Conservation (phyloP, 2,797 vertebrate species). For the Cirrhinus mrigala region DNA sequence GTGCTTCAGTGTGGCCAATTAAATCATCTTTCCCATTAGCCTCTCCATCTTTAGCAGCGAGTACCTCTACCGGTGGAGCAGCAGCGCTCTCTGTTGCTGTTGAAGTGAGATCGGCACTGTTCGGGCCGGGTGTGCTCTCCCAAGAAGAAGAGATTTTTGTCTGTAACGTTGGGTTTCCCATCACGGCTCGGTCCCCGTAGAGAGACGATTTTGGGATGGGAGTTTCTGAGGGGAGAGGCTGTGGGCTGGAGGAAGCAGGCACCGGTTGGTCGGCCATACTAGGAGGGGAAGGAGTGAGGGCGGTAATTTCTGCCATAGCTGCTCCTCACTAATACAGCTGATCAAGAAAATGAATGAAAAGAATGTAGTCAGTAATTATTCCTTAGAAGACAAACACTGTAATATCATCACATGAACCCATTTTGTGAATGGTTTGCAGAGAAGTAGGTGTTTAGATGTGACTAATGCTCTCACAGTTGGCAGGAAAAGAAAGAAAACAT, state of each 20-base stretch:
- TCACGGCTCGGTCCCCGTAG: slow-evolving; percentile 71
- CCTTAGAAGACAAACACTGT: not conserved
- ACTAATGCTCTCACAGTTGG: not conserved
- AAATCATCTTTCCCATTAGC: slow-evolving; percentile 19
- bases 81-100: not conserved
- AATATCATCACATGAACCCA: not conserved
- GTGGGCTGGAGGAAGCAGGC: slow-evolving; percentile 61
- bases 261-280: slow-evolving; percentile 72
- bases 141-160: slow-evolving; percentile 4
- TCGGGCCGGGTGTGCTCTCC: slow-evolving; percentile 1
- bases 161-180: slow-evolving; percentile 49
- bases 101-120: not conserved
- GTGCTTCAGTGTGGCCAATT: slow-evolving; percentile 46
- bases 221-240: slow-evolving; percentile 59
- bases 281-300: slow-evolving; percentile 75
- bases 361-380: not conserved
- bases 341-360: slow-evolving; percentile 6
- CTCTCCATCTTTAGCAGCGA: not conserved
- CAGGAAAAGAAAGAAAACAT: not conserved
- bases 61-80: slow-evolving; percentile 19
- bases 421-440: not conserved
- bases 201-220: slow-evolving; percentile 74
- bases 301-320: slow-evolving; percentile 80
- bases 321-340: slow-evolving; percentile 65
- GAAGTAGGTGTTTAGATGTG: not conserved